These are phyloP conservation scores for Apodemia duryi DNA, from an alignment of 2,888 invertebrate species.

Conservation along the genomic window DNA sequence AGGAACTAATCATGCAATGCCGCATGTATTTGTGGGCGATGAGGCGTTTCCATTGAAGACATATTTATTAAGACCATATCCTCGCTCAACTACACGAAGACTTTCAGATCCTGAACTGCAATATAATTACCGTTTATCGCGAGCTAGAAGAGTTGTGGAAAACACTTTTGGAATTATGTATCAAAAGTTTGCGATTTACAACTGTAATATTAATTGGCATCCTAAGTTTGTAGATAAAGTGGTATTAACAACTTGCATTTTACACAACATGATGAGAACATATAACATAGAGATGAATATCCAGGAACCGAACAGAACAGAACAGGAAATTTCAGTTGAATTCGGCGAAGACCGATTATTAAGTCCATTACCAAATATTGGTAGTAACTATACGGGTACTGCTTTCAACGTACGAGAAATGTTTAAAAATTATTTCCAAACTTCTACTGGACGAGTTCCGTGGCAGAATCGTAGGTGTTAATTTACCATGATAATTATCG, in stretches of 20 bases:
- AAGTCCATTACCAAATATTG: constrained; percentile 18
- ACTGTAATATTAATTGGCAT: constrained; percentile 17
- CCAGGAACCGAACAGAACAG: constrained; percentile 17
- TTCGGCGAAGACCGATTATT: constrained; percentile 18
- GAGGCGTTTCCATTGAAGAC: constrained; percentile 28
- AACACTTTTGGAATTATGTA: constrained; percentile 31
- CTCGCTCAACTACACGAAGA: constrained; percentile 17
- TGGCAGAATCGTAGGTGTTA: constrained; percentile 17
- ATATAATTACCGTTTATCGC: constrained; percentile 27
- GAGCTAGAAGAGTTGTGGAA: constrained; percentile 29
- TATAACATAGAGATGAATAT: constrained; percentile 23
- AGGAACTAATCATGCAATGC: constrained; percentile 20
- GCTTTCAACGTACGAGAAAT: constrained; percentile 23
- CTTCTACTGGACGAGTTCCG: constrained; percentile 22
- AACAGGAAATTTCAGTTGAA: constrained; percentile 12
- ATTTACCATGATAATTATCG: no score
- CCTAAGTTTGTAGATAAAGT: constrained; percentile 22
- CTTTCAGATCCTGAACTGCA: constrained; percentile 23
- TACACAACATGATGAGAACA: constrained; percentile 27
- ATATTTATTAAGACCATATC: constrained; percentile 27
- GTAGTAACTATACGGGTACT: constrained; percentile 14
- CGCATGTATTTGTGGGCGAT: constrained; percentile 29
- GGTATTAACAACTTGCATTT: constrained; percentile 24
- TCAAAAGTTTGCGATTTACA: constrained; percentile 28
- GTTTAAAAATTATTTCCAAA: constrained; percentile 24